Percentiles rank a stretch among this genome's conserved stretches.
phyloP scores from a whole-genome alignment of 2,888 invertebrate species.

The Prosopocoilus inquinatus region DNA sequence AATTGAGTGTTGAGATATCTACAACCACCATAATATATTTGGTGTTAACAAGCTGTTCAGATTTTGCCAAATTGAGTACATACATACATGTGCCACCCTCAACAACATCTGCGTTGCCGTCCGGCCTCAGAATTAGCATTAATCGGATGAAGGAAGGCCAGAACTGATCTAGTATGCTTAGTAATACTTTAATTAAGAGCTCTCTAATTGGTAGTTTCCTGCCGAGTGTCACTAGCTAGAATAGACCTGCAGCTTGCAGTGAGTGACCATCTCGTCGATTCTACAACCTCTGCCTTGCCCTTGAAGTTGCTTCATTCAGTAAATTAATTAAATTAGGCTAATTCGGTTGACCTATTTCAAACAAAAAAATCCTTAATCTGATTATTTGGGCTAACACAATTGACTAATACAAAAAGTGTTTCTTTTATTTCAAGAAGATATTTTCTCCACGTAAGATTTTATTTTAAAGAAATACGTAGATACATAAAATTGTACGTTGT shows the following conservation, averaged over 20 bases:
- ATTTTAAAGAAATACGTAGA: too few species aligned
- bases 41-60: conserved; percentile 45
- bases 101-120: conserved; percentile 37
- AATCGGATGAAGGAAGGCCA: conserved; percentile 10
- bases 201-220: conserved; percentile 45
- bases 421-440: too few species aligned
- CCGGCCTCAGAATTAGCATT: conserved; percentile 26
- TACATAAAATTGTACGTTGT: too few species aligned
- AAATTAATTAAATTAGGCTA: conserved; percentile 5
- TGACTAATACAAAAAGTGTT: too few species aligned
- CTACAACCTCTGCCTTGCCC: conserved; percentile 20
- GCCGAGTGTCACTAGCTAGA: conserved; percentile 37
- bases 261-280: conserved; percentile 28
- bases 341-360: background rate
- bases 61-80: conserved; percentile 42
- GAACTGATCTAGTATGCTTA: conserved; percentile 34
- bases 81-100: conserved; percentile 40
- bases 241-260: conserved; percentile 33
- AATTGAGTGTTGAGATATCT: too few species aligned
- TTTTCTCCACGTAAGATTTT: too few species aligned
- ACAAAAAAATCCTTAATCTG: too few species aligned
- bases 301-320: background rate
- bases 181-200: conserved; percentile 40
- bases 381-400: too few species aligned
- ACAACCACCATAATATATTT: conserved; percentile 37